Percentiles rank a stretch among this genome's conserved stretches.
Evolutionary conservation across 2,113 vertebrate genomes (phyloP).

Genomic region (Protobothrops flavoviridis): DNA sequence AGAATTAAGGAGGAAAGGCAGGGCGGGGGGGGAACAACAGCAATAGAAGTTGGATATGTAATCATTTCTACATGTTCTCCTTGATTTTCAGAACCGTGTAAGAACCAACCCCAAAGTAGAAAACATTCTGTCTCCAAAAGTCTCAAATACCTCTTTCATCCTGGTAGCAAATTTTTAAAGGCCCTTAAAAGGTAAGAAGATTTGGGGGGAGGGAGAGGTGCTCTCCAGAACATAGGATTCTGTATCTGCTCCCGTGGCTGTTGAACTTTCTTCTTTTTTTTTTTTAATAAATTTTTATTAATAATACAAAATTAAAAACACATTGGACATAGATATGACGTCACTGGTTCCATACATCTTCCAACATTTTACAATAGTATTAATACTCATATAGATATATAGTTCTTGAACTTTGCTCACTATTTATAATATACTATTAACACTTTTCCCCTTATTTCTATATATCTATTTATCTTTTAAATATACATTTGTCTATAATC

Average conservation of each 20-base stretch:
- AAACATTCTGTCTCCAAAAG: conserved; percentile 92
- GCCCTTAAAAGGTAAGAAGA: conserved; percentile 82
- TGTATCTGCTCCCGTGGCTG: fast-evolving
- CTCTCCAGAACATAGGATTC: fast-evolving
- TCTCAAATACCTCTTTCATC: conserved; percentile 88
- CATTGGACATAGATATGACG: too few relatives aligned
- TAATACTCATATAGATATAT: too few relatives aligned
- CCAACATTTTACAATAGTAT: too few relatives aligned
- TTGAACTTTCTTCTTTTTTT: neutral
- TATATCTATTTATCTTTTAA: too few relatives aligned
- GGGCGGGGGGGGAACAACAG: too few relatives aligned
- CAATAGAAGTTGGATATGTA: neutral
- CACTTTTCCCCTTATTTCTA: too few relatives aligned
- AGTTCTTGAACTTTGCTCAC: too few relatives aligned
- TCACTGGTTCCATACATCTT: too few relatives aligned
- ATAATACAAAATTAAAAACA: too few relatives aligned
- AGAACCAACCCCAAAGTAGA: conserved; percentile 80
- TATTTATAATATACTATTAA: too few relatives aligned
- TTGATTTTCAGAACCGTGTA: conserved; percentile 77
- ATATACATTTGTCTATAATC: too few relatives aligned
- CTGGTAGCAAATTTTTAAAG: conserved; percentile 88
- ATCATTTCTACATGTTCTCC: neutral
- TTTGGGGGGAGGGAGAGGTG: neutral
- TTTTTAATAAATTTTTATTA: too few relatives aligned
- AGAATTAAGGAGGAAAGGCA: neutral